Base-by-base conservation (phyloP, 2,113 vertebrate genomes). In the Barbus barbus region DNA sequence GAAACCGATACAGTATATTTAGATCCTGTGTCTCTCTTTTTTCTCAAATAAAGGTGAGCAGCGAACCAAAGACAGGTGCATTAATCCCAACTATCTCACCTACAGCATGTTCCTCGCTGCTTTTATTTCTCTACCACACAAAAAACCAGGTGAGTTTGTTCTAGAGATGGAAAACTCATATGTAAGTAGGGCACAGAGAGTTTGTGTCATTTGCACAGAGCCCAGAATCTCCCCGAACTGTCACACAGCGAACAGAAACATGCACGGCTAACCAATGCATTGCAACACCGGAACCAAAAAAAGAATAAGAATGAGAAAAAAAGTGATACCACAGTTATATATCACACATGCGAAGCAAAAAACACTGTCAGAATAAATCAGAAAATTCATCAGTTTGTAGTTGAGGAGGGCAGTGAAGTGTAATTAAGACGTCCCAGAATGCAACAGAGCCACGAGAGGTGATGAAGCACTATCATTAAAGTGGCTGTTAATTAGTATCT, bases 401-500 rank as follows among this genome's bases (percentile, higher is more conserved):
- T 20, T 82, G 53, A 81, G 41, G 65, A 22, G 65, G 65, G 33
- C 31, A 56, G 53, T 38, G 51, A 14, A 31, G 26, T 69, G 26
- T 86, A 82, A 83, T 77, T 88, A 82, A 20, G 77, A 81, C 71
- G 51, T 46, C 22, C 58, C 77, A 58, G 20, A 60, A 87, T 67
- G 38, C 61, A 51, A 38, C 18, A 28, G 26, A 76, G 81, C 58
- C 77, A 81, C 63, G 24, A 76, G 83, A 88, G 13, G 20, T 58
- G 80, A 79, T n/a, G 28, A 79, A 78, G 78, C 77, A 36, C 85
- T 83, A 79, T 80, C 82, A 91, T 87, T 89, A 91, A 85, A 88
- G 56, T 83, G 26, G 83, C 60, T 72, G 91, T 91, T 91, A 90
- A 92, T 92, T 89, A 86, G 86, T 26, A 31, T 79, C 84, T 86